Evolutionary conservation across 2,113 vertebrate species (phyloP).

Genomic region (Dolichallabes microphthalmus): DNA sequence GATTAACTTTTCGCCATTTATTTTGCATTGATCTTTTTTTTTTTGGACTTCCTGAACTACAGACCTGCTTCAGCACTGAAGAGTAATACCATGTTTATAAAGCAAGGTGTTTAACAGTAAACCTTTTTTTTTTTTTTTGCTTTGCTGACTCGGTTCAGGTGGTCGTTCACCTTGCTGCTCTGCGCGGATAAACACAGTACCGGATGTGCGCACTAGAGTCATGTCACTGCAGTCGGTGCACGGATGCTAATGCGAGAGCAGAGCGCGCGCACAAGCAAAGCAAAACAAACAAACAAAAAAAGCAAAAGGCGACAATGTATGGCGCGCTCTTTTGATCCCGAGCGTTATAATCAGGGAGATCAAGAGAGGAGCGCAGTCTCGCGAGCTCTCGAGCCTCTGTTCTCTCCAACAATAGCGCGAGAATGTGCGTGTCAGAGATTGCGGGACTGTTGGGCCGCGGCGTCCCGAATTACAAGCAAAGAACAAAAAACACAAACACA

Average conservation of each 20-base stretch:
- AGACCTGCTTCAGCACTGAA: neutral
- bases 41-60: neutral
- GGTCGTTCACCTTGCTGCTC: neutral
- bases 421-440: neutral
- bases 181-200: neutral
- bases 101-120: no score
- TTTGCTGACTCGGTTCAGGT: neutral
- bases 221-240: neutral
- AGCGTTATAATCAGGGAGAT: neutral
- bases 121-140: neutral
- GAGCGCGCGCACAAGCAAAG: neutral
- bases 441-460: constrained; percentile 17
- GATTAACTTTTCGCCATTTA: neutral
- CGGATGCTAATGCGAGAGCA: neutral
- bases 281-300: neutral
- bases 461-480: neutral
- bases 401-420: constrained; percentile 21
- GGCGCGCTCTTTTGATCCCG: neutral
- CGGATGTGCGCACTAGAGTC: neutral
- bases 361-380: neutral
- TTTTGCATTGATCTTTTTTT: neutral
- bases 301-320: neutral
- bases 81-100: neutral
- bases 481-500: neutral
- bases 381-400: neutral